A percentile compares a stretch with the other conserved stretches of the same genome.
These are phyloP conservation scores for Menura novaehollandiae DNA, from an alignment of 2,113 vertebrate species.

Conservation along the genomic window DNA sequence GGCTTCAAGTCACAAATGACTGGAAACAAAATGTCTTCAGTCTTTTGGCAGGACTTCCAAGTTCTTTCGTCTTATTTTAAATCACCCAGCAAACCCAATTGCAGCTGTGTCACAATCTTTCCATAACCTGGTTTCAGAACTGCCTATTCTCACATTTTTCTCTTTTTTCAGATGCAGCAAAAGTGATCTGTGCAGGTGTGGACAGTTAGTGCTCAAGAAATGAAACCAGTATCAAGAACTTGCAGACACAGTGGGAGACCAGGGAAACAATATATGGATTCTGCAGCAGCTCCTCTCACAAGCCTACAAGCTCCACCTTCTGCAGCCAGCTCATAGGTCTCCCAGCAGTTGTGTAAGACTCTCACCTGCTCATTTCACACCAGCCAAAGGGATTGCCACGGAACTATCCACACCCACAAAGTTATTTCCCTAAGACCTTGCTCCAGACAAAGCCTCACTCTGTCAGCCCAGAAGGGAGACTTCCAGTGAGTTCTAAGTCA, in stretches of 20 bases:
- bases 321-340: not conserved
- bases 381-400: accelerated
- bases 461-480: not conserved
- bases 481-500: not conserved
- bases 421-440: not conserved
- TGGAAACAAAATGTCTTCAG: not conserved
- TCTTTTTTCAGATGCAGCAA: slow-evolving; percentile 2
- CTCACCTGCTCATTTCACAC: accelerated
- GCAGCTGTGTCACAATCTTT: not conserved
- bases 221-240: not conserved
- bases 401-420: not conserved
- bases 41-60: not conserved
- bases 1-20: accelerated
- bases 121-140: not conserved
- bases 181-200: not conserved
- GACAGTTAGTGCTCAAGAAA: not conserved
- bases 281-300: not conserved
- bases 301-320: not conserved
- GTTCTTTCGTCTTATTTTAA: not conserved
- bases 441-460: not conserved
- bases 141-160: not conserved
- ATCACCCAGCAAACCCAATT: not conserved
- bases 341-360: not conserved
- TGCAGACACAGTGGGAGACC: not conserved
- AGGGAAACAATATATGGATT: not conserved